These are phyloP conservation scores for Astyanax mexicanus DNA, from an alignment of 2,797 vertebrate genomes.

Conservation along the genomic window DNA sequence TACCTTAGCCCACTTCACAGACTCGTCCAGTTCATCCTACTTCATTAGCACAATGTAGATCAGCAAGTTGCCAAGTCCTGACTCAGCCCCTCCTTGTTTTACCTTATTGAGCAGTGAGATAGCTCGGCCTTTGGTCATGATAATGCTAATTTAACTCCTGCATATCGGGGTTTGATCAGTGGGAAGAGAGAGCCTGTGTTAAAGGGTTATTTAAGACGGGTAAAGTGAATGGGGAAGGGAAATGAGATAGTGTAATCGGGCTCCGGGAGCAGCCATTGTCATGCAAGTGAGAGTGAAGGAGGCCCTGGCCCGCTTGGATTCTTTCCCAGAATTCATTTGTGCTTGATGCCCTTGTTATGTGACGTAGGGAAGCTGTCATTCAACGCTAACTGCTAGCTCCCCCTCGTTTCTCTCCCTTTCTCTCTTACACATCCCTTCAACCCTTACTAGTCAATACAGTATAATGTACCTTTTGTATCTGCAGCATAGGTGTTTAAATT, in stretches of 20 bases:
- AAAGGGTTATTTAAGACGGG: slow-evolving; percentile 40
- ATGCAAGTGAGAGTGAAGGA: slow-evolving; percentile 58
- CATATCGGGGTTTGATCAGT: slow-evolving; percentile 44
- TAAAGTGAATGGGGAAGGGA: slow-evolving; percentile 37
- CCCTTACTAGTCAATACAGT: too few relatives aligned
- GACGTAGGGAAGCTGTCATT: slow-evolving; percentile 24
- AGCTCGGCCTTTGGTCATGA: slow-evolving; percentile 7
- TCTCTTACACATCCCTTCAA: background rate
- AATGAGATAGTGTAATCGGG: slow-evolving; percentile 59
- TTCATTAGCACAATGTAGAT: slow-evolving; percentile 12
- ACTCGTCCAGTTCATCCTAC: background rate
- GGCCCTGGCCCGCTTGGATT: slow-evolving; percentile 55
- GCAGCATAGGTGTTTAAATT: too few relatives aligned
- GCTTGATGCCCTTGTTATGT: slow-evolving; percentile 42
- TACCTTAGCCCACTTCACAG: background rate
- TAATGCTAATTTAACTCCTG: slow-evolving; percentile 37
- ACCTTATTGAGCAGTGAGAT: slow-evolving; percentile 4
- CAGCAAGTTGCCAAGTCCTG: background rate
- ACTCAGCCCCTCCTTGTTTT: background rate
- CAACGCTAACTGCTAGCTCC: background rate
- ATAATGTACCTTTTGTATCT: too few relatives aligned
- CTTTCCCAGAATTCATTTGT: slow-evolving; percentile 62
- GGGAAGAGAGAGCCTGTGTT: slow-evolving; percentile 37
- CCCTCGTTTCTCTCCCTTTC: background rate
- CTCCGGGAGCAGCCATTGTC: slow-evolving; percentile 52